Evolutionary conservation across 1,140 invertebrate species (phyloP).

Genomic region (Plodia interpunctella): DNA sequence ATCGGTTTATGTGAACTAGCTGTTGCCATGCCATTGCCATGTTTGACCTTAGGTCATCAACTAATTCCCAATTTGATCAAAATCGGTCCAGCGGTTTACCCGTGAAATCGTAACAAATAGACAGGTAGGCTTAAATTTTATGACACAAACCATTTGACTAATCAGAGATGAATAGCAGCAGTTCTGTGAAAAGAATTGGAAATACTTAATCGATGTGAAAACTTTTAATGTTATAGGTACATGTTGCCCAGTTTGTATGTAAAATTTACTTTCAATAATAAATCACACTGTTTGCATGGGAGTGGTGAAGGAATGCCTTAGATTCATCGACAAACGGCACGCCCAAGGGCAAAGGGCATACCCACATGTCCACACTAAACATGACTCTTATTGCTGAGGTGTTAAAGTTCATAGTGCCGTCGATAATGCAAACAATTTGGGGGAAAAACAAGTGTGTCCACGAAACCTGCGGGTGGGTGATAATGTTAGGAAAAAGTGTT

Average conservation of each 20-base stretch:
- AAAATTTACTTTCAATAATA: not conserved
- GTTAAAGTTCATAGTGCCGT: not conserved
- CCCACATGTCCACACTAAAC: not conserved
- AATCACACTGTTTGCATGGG: not conserved
- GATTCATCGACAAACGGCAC: not conserved
- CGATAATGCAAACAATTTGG: not conserved
- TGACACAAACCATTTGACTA: too few relatives aligned
- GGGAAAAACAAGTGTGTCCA: not conserved
- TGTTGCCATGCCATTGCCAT: too few relatives aligned
- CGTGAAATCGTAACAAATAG: too few relatives aligned
- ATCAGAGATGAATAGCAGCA: too few relatives aligned
- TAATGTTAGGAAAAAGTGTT: not conserved
- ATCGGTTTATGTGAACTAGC: too few relatives aligned
- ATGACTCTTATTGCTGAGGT: not conserved
- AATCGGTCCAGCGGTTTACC: too few relatives aligned
- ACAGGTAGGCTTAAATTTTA: too few relatives aligned
- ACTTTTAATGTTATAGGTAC: too few relatives aligned
- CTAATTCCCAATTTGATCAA: too few relatives aligned
- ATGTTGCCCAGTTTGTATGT: not conserved
- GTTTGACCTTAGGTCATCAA: too few relatives aligned
- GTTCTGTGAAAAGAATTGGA: too few relatives aligned
- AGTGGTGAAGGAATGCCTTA: conserved; percentile 7
- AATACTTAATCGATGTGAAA: too few relatives aligned
- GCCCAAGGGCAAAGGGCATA: not conserved
- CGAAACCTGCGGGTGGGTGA: not conserved